phyloP scores from a whole-genome alignment of 2,797 vertebrate genomes.

The Gallinago solitaria region DNA sequence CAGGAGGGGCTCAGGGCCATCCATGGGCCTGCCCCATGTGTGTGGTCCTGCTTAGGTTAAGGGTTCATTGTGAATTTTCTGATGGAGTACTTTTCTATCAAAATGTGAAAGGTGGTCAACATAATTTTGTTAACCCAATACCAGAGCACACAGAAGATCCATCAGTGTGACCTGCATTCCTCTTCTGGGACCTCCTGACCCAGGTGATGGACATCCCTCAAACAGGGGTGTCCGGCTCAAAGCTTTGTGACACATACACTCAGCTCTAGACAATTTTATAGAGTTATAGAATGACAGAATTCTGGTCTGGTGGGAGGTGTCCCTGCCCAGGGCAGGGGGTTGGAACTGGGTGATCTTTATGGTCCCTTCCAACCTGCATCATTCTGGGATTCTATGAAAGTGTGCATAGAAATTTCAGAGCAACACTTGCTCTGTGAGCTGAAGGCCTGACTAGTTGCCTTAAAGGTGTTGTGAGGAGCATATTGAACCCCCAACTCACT shows the following conservation, averaged over 20 bases:
- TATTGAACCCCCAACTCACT: background rate
- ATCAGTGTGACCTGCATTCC: background rate
- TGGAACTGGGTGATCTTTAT: too few relatives aligned
- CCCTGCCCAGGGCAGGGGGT: background rate
- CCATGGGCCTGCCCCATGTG: background rate
- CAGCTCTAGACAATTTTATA: background rate
- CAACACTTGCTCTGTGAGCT: background rate
- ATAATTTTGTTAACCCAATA: background rate
- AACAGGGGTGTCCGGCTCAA: background rate
- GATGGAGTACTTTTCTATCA: background rate
- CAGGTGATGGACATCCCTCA: background rate
- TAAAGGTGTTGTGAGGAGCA: background rate
- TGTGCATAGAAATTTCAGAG: background rate
- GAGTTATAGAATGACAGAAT: background rate
- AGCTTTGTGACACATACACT: background rate
- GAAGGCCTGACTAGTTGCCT: background rate
- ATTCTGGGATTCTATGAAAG: background rate
- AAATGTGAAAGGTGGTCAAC: background rate
- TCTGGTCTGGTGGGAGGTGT: too few relatives aligned
- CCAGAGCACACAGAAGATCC: background rate
- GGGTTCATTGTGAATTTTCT: background rate
- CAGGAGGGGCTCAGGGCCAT: background rate
- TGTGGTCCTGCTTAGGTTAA: background rate
- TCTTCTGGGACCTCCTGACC: background rate
- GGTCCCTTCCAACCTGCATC: too few relatives aligned